phyloP scores from a whole-genome alignment of 2,797 vertebrate genomes.

The Ctenopoma kingsleyae region DNA sequence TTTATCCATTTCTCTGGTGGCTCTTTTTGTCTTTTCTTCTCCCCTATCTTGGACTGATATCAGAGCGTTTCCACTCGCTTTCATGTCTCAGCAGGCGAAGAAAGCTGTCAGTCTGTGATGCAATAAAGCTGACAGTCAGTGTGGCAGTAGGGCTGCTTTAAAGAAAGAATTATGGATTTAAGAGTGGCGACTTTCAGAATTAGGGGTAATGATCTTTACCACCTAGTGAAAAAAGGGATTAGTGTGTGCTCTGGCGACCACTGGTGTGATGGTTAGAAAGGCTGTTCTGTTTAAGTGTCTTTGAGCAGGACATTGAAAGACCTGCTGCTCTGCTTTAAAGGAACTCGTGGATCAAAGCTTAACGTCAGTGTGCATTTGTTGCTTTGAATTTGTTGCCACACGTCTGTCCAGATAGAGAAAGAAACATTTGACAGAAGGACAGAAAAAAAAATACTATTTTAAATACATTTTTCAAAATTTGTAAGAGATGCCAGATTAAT shows the following conservation, averaged over 20 bases:
- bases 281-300: constrained; percentile 41
- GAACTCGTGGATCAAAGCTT: constrained; percentile 31
- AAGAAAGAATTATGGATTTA: constrained; percentile 64
- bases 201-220: constrained; percentile 53
- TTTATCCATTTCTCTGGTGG: constrained; percentile 38
- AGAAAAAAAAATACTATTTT: not conserved
- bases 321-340: constrained; percentile 36
- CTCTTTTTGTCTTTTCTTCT: constrained; percentile 36
- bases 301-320: constrained; percentile 43
- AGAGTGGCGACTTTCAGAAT: constrained; percentile 42
- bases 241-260: constrained; percentile 37
- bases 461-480: not conserved
- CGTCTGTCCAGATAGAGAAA: not conserved
- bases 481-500: no score
- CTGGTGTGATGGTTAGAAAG: constrained; percentile 33
- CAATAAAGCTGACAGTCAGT: constrained; percentile 71
- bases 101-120: constrained; percentile 60
- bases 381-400: constrained; percentile 21
- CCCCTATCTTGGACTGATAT: constrained; percentile 69
- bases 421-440: not conserved
- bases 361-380: not conserved
- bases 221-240: constrained; percentile 52
- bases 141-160: constrained; percentile 38
- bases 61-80: constrained; percentile 70
- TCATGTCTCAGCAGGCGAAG: constrained; percentile 65